Conservation (phyloP, 2,888 invertebrate species). For the Tetranychus piercei region DNA sequence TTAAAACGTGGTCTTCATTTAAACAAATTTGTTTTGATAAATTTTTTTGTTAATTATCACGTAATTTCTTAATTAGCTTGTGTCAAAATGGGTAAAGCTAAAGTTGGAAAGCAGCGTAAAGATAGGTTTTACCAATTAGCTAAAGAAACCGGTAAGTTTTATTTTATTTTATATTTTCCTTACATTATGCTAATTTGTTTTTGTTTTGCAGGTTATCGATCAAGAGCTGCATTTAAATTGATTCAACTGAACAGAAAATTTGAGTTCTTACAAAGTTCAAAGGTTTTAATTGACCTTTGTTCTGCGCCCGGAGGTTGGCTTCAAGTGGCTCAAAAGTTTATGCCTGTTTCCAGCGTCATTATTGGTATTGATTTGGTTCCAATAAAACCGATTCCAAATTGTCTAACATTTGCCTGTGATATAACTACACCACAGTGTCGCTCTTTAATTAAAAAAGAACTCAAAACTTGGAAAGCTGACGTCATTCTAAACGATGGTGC, state of each 20-base stretch:
- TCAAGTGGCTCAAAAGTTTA: constrained; percentile 88
- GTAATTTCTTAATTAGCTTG: too few relatives aligned
- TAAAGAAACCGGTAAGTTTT: constrained; percentile 71
- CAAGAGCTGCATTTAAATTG: constrained; percentile 96
- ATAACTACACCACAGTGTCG: constrained; percentile 87
- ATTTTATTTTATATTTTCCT: background rate
- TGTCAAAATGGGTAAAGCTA: constrained; percentile 63
- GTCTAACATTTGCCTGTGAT: constrained; percentile 73
- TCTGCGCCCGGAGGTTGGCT: constrained; percentile 99
- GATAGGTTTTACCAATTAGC: constrained; percentile 97
- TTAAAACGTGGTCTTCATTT: too few relatives aligned
- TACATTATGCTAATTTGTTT: background rate
- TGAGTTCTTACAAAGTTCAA: constrained; percentile 81
- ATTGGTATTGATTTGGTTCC: constrained; percentile 79
- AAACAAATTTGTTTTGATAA: too few relatives aligned
- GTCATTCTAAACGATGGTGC: constrained; percentile 92
- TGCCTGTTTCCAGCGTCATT: constrained; percentile 87
- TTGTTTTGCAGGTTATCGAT: constrained; percentile 57
- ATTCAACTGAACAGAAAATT: constrained; percentile 93
- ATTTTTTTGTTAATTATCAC: too few relatives aligned
- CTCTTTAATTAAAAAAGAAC: constrained; percentile 52
- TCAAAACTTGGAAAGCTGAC: constrained; percentile 92
- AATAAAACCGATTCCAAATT: constrained; percentile 72
- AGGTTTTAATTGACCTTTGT: constrained; percentile 92
- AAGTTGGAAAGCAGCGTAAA: constrained; percentile 90